Base-by-base conservation (phyloP, 2,888 invertebrate genomes). In the Diogma glabrata region DNA sequence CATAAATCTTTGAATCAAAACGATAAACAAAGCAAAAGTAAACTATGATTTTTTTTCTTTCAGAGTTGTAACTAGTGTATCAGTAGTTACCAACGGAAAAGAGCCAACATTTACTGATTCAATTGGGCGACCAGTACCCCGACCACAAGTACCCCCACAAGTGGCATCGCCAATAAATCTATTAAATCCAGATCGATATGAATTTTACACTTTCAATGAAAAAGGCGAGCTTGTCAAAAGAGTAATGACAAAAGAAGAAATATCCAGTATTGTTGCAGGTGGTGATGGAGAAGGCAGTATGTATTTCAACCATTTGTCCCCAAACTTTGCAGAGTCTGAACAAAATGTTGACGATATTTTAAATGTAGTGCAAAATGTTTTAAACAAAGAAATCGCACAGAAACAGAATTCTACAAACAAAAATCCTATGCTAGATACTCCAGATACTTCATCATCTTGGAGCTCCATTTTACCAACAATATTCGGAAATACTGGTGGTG, bases 191-290 rank as follows among this genome's bases (percentile, higher is more conserved):
- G 89, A 89, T 63, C 76, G 84, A 62, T 89, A 89, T 65, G 88
- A 89, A 63, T 90, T 89, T 66, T 89, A 87, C 64, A 88, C 89
- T 0, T 87, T 89, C 61, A 85, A 89, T 61, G 86, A 87, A 61
- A 81, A 82, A 51, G 89, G 89, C 12, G 86, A 89, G 61, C 73
- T 89, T 19, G 81, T 89, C 0, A 87, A 87, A 61, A 76, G 85
- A 53, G 73, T 88, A 26, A 90, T 90, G 89, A 87, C 88, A 7
- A 70, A 87, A 59, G 78, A 85, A 61, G 87, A 90, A 70, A 89
- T 90, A 56, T 87, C 87, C 64, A 82, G 85, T 38, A 83, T 90
- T 53, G 87, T 89, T 26, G 89, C 89, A 0, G 84, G 82, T 28
- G 87, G 87, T 1, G 87, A 87, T 63, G 81, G 81, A 52, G 79